A percentile compares a stretch with the other conserved stretches of the same genome.
These are phyloP conservation scores for Idaea dimidiata DNA, from an alignment of 2,888 invertebrate species.

Conservation along the genomic window DNA sequence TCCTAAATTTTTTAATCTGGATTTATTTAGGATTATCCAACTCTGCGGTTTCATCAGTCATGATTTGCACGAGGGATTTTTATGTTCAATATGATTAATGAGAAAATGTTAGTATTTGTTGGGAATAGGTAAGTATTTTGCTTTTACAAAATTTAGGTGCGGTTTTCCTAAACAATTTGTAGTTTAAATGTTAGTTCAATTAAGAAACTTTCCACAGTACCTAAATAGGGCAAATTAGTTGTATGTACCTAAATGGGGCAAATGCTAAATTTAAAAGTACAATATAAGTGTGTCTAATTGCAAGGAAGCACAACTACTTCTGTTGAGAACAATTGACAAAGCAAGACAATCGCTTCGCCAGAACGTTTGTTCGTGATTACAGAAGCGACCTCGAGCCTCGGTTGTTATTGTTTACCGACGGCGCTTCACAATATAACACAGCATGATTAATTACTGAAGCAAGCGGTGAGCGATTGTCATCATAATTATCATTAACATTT, in stretches of 20 bases:
- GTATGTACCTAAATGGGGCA: slow-evolving; percentile 24
- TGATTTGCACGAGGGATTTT: slow-evolving; percentile 26
- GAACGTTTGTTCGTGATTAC: slow-evolving; percentile 25
- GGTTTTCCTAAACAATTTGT: slow-evolving; percentile 1
- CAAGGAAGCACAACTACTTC: slow-evolving; percentile 21
- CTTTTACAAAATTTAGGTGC: not conserved
- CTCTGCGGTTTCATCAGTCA: slow-evolving; percentile 25
- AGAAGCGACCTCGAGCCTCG: slow-evolving; percentile 12
- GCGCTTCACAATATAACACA: not conserved
- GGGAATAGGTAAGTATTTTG: not conserved
- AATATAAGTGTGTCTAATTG: slow-evolving; percentile 19
- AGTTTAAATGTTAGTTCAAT: not conserved
- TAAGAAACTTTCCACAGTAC: slow-evolving; percentile 5
- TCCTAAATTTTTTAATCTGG: slow-evolving; percentile 28
- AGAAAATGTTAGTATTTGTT: slow-evolving; percentile 17
- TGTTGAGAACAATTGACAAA: slow-evolving; percentile 25
- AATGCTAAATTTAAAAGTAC: slow-evolving; percentile 19
- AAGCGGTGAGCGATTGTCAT: not conserved
- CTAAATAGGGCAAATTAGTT: slow-evolving; percentile 22
- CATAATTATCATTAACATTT: not conserved
- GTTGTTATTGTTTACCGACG: not conserved
- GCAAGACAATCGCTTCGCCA: slow-evolving; percentile 22
- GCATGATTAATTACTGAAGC: not conserved
- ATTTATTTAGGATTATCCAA: slow-evolving; percentile 33
- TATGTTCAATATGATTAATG: slow-evolving; percentile 28